Percentiles rank a stretch among this genome's conserved stretches.
These are phyloP conservation scores for Acleris laterana DNA, from an alignment of 2,888 invertebrate species.

Conservation along the genomic window DNA sequence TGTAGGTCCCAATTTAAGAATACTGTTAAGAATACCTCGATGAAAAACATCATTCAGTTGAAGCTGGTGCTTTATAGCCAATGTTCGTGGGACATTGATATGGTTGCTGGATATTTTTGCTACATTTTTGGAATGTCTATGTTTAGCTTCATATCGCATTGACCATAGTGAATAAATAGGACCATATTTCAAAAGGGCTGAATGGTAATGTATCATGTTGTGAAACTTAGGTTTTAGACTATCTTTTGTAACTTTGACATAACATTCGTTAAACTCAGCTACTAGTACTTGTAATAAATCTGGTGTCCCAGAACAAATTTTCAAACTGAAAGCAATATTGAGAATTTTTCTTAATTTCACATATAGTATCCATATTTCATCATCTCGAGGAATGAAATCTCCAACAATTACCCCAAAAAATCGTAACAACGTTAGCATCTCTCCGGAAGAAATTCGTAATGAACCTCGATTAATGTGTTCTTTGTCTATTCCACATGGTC, in stretches of 20 bases:
- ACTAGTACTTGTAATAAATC: not conserved
- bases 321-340: not conserved
- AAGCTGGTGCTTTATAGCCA: no score
- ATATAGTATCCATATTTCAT: not conserved
- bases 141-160: not conserved
- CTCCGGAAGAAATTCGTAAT: not conserved
- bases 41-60: no score
- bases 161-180: not conserved
- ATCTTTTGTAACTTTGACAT: conserved; percentile 1
- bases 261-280: not conserved
- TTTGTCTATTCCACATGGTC: not conserved
- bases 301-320: not conserved
- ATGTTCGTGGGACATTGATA: no score
- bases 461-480: not conserved
- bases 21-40: no score
- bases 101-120: no score
- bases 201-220: not conserved
- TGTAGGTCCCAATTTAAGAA: no score
- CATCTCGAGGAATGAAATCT: conserved; percentile 2
- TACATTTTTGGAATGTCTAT: no score
- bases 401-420: conserved; percentile 1
- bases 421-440: conserved; percentile 3
- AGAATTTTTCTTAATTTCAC: not conserved
- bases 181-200: not conserved
- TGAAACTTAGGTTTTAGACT: not conserved